Conservation (phyloP, 2,888 invertebrate genomes). For the Pyralis farinalis region DNA sequence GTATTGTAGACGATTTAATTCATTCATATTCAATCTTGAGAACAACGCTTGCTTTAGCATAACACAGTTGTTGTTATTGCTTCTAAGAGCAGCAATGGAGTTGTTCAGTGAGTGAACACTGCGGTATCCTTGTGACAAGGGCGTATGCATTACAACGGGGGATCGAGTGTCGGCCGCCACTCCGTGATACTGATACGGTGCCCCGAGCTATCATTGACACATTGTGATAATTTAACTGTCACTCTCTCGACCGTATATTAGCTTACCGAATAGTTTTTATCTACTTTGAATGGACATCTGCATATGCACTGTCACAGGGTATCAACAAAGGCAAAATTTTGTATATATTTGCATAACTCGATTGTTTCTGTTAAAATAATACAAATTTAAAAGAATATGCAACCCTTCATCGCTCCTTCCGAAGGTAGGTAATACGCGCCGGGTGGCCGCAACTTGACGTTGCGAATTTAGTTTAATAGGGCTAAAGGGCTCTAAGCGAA, state of each 20-base stretch:
- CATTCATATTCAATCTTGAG: neutral
- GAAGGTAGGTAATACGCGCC: too few relatives aligned
- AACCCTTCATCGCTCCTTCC: too few relatives aligned
- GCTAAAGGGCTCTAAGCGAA: too few relatives aligned
- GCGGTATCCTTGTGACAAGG: conserved; percentile 47
- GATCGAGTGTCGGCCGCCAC: conserved; percentile 40
- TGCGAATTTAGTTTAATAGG: too few relatives aligned
- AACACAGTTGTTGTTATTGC: neutral
- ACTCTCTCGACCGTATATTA: conserved; percentile 11
- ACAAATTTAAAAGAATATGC: too few relatives aligned
- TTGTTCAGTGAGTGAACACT: neutral
- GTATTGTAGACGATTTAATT: neutral
- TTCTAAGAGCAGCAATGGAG: conserved; percentile 1
- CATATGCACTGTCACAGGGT: too few relatives aligned
- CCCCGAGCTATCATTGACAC: conserved; percentile 13
- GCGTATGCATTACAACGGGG: conserved; percentile 53
- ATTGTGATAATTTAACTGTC: conserved; percentile 17
- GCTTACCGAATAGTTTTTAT: neutral
- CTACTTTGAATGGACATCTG: neutral
- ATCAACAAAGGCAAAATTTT: too few relatives aligned
- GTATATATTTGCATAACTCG: too few relatives aligned
- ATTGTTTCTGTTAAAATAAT: too few relatives aligned
- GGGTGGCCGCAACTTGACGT: too few relatives aligned
- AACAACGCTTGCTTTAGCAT: conserved; percentile 2
- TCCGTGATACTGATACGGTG: conserved; percentile 13